Percentiles rank a stretch among this genome's conserved stretches.
These are phyloP conservation scores for Nerophis ophidion DNA, from an alignment of 2,113 vertebrate genomes.

Conservation along the genomic window DNA sequence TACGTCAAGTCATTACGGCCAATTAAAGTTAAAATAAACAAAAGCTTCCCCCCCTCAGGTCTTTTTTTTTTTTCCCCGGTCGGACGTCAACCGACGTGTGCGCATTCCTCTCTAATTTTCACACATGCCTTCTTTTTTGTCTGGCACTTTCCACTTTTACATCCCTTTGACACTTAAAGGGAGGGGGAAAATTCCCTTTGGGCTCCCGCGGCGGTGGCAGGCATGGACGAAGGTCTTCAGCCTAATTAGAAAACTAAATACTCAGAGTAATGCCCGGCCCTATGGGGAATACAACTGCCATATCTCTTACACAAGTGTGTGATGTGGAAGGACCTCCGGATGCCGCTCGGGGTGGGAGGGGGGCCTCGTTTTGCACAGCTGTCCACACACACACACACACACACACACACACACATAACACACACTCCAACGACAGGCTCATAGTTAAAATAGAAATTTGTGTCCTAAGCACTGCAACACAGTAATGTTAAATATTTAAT, in stretches of 20 bases:
- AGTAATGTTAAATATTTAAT: slow-evolving; percentile 99
- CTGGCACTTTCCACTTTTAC: slow-evolving; percentile 25
- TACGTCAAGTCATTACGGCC: slow-evolving; percentile 77
- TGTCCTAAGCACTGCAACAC: slow-evolving; percentile 98
- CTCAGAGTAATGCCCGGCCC: slow-evolving; percentile 84
- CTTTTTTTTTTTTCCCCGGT: slow-evolving; percentile 4
- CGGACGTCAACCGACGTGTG: slow-evolving; percentile 10
- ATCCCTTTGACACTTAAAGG: slow-evolving; percentile 54
- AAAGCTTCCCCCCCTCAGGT: slow-evolving; percentile 50
- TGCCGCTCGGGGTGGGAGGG: slow-evolving; percentile 85
- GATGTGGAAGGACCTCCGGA: slow-evolving; percentile 84
- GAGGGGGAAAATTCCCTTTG: slow-evolving; percentile 59
- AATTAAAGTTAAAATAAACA: slow-evolving; percentile 97
- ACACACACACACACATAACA: slow-evolving; percentile 83
- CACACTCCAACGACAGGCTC: slow-evolving; percentile 83
- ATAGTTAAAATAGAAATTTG: slow-evolving; percentile 99
- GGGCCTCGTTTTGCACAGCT: slow-evolving; percentile 88
- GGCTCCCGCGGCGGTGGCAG: slow-evolving; percentile 57
- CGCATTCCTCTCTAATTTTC: slow-evolving; percentile 43
- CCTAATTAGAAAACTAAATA: slow-evolving; percentile 98
- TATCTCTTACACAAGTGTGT: slow-evolving; percentile 84
- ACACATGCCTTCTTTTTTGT: slow-evolving; percentile 37
- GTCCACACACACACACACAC: slow-evolving; percentile 86
- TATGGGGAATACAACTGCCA: slow-evolving; percentile 85
- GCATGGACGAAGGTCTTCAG: slow-evolving; percentile 71